Conservation (phyloP, 2,797 vertebrate species). For the Ptychadena robeensis region DNA sequence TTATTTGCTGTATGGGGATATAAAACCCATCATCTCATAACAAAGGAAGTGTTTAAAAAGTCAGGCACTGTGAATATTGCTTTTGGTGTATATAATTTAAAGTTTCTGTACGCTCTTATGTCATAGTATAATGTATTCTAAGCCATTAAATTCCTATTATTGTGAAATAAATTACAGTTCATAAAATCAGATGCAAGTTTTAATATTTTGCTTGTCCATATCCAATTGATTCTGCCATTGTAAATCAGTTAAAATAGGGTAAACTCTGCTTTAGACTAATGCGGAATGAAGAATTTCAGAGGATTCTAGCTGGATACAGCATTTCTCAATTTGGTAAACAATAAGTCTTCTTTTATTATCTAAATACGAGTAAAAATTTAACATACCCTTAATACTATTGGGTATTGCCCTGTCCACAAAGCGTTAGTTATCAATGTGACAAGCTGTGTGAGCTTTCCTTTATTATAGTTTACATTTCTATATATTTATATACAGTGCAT, state of each 20-base stretch:
- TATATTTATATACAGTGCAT: no score
- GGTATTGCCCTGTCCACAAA: conserved; percentile 19
- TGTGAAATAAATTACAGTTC: conserved; percentile 56
- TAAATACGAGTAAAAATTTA: conserved; percentile 2
- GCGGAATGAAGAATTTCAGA: conserved; percentile 29
- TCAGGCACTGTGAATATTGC: conserved; percentile 55
- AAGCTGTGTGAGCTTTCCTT: neutral
- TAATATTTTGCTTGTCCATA: conserved; percentile 53
- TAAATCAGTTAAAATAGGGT: conserved; percentile 54
- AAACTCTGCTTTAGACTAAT: conserved; percentile 33
- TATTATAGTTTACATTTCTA: neutral
- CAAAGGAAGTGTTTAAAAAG: conserved; percentile 55
- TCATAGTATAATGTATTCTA: conserved; percentile 57
- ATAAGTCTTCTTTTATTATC: conserved; percentile 38
- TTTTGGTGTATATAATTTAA: conserved; percentile 59
- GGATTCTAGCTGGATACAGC: conserved; percentile 35
- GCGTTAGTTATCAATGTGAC: conserved; percentile 26
- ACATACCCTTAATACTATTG: conserved; percentile 27
- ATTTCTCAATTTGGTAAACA: conserved; percentile 27
- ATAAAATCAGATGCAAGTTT: conserved; percentile 58
- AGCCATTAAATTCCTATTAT: conserved; percentile 60
- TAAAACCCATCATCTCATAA: conserved; percentile 57
- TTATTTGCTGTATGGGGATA: conserved; percentile 57
- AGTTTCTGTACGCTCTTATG: conserved; percentile 49
- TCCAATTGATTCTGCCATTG: conserved; percentile 57